Evolutionary conservation across 2,113 vertebrate species (phyloP), one percentile per base, ranked within the genome.

Genomic region (Phainopepla nitens): DNA sequence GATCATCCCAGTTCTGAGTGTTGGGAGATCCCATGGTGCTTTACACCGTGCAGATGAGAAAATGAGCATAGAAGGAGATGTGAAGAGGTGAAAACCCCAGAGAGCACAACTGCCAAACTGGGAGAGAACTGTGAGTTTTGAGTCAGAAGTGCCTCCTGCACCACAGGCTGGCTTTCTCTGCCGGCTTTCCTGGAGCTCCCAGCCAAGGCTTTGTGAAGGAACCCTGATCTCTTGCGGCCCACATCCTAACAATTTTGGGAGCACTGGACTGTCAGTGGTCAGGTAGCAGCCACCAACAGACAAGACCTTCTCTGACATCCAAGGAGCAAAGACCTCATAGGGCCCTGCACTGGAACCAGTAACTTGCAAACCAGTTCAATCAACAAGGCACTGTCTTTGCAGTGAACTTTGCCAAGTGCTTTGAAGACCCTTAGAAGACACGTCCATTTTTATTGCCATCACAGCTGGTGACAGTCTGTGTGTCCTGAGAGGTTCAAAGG

Each of bases 171-270:
- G 29, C 36, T 27, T 87, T 65, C 45, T 69, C 53, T 50, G 24
- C 35, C 44, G 56, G 33, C 10, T 71, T 79, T 64, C 28, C n/a
- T 31, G 44, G 53, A 82, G 28, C 31, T 58, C 13, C 15, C 9
- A 51, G 51, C 14, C 13, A 44, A 66, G 22, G 35, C 31, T 75
- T 15, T 51, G 73, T 50, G 53, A 44, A 77, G 19, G 24, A 92
- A 10, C 29, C 4, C 25, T 69, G 75, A 60, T 28, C 31, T 79
- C 35, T 36, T 71, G 56, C 66, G 57, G 15, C 36, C 8, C 11
- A 28, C 3, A 2, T 33, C 13, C 12, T 7, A 51, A 16, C 9
- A 56, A 22, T 47, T 53, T 11, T 0, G 1, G 56, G 41, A 39
- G 17, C 11, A 27, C 16, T 35, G 50, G 36, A 11, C 56, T 54